Conservation (phyloP, 2,113 vertebrate species). For the Gnathonemus echidnorhynchus region DNA sequence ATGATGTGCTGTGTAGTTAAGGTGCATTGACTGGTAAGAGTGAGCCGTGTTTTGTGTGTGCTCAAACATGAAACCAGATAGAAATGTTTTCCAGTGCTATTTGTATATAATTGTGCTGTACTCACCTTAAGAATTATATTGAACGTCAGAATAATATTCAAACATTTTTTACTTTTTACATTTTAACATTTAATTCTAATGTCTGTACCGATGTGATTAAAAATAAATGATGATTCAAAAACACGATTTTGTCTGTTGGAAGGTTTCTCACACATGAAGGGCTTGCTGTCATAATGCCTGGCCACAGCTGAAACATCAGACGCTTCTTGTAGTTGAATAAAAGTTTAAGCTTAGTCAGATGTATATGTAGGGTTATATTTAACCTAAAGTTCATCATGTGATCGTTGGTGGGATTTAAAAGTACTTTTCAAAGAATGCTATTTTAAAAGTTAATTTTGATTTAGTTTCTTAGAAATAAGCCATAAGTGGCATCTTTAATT, state of each 20-base stretch:
- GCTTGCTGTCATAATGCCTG: background rate
- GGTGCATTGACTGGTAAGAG: background rate
- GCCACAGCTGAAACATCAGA: background rate
- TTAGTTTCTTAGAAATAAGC: background rate
- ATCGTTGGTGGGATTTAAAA: background rate
- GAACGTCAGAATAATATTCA: background rate
- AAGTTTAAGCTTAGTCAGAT: background rate
- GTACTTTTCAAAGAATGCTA: background rate
- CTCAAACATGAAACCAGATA: background rate
- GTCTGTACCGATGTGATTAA: background rate
- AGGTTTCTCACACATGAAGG: background rate
- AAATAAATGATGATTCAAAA: background rate
- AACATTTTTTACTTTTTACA: background rate
- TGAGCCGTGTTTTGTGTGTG: background rate
- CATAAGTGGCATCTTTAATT: background rate
- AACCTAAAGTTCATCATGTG: background rate
- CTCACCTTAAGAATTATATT: background rate
- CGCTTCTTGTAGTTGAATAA: background rate
- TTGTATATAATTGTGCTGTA: constrained; percentile 14
- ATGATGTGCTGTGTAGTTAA: background rate
- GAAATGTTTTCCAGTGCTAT: background rate
- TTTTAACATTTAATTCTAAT: background rate
- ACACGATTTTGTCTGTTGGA: background rate
- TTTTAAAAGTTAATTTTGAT: background rate
- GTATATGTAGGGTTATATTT: background rate